Evolutionary conservation across 2,113 vertebrate genomes (phyloP), one percentile per base, ranked within the genome.

Genomic region (Brachyistius frenatus): DNA sequence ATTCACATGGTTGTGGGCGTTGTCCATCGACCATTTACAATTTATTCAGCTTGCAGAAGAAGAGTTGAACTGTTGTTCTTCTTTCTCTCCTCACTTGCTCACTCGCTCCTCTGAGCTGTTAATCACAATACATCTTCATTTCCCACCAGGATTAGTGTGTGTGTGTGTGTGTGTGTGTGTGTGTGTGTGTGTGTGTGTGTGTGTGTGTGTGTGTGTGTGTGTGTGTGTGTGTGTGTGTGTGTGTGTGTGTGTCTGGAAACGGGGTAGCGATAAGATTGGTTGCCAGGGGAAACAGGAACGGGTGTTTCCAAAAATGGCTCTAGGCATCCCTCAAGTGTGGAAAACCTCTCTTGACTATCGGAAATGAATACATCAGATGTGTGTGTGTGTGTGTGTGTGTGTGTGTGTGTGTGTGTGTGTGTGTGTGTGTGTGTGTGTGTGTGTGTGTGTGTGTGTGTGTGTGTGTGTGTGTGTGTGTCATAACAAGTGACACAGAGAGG

Each of bases 281-380:
- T 93, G 90, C 89, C 80, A 84, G 37, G 86, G 83, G 91, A 88
- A 88, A 92, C 88, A 68, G 73, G 73, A 88, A 68, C 13, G 36
- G 67, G 78, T 80, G 87, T 76, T 90, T 91, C 86, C 78, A 80
- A 91, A 92, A 89, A 73, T 85, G 84, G 71, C 81, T 81, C 65
- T 13, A 65, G 92, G 86, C 79, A 85, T 87, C 89, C 84, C 89
- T 91, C 56, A 67, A 81, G 85, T 74, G 81, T 49, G 80, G 78
- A 84, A 83, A 87, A 83, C 65, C 82, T 86, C 72, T 80, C 55
- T 41, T 72, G 87, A 89, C 87, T 87, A 83, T 86, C 54, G 76
- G 50, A 32, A 23, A 66, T 58, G 36, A 53, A 69, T 33, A 52
- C 15, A 50, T 85, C 76, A 49, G 46, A 15, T 67, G 37, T 58